Base-by-base conservation (phyloP, 1,140 invertebrate genomes). In the Pachyrhynchus sulphureomaculatus region DNA sequence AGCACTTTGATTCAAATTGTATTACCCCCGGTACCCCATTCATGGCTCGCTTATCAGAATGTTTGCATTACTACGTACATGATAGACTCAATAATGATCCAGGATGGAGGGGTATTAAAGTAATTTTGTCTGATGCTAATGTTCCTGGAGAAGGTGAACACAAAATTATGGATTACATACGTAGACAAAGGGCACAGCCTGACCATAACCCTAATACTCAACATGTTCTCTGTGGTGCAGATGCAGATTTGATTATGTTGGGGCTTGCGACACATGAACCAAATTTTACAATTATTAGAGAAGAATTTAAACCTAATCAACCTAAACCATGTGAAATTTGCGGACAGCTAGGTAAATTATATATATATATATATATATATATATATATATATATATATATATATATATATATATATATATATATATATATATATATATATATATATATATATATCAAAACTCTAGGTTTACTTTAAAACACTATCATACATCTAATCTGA, bases 121-220 rank as follows among this genome's bases (percentile, higher is more conserved):
- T 99, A 0, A 96, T 99, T 68, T 81, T 99, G 12, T 99, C 96
- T 9, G 97, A 99, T 82, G 96, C 98, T 1, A 99, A 97, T 84
- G 95, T 96, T 6, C 96, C 96, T 10, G 96, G 96, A 15, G 96
- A 99, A 81, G 96, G 96, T 17, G 96, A 99, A 79, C 96, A 99
- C 74, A 99, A 99, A 80, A 99, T 99, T 68, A 99, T 99, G 96
- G 96, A 99, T 79, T 99, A 88, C 76, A 97, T 99, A 66, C 82
- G 97, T n/a, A 88, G 86, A 70, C 96, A 99, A 79, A 86, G 95
- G 82, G 92, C 90, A 17, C 92, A 96, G 77, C 93, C 94, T 0
- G 88, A 95, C 78, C 95, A 99, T 79, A 93, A 99, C 78, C 94
- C 97, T 0, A 99, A 99, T 75, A 99, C 96, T 0, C 89, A 93